Conservation (phyloP, 2,888 invertebrate species). For the Drosophila buzzatii region DNA sequence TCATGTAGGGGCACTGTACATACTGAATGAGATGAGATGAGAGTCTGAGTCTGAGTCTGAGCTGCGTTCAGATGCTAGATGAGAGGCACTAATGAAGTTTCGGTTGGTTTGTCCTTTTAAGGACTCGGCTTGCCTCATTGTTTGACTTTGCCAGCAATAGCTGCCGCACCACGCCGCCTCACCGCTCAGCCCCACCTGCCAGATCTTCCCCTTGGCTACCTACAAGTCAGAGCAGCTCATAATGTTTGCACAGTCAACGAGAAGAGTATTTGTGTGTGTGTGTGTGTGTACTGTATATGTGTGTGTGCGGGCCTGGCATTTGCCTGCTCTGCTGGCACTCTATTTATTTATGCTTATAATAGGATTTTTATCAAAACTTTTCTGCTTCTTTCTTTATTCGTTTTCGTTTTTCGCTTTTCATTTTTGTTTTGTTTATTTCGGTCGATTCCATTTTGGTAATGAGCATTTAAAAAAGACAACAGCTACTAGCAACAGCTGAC, state of each 20-base stretch:
- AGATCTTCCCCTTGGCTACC: slow-evolving; percentile 22
- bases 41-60: slow-evolving; percentile 5
- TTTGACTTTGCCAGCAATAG: slow-evolving; percentile 70
- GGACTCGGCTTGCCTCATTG: slow-evolving; percentile 70
- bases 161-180: slow-evolving; percentile 1
- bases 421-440: slow-evolving; percentile 16
- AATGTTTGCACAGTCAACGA: slow-evolving; percentile 61
- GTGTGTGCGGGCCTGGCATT: slow-evolving; percentile 45
- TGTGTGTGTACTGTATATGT: no score
- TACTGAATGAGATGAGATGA: slow-evolving; percentile 50
- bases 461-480: slow-evolving; percentile 78
- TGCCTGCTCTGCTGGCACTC: slow-evolving; percentile 58
- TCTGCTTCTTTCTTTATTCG: slow-evolving; percentile 17
- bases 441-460: slow-evolving; percentile 73
- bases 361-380: slow-evolving; percentile 82
- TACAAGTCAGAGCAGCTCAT: slow-evolving; percentile 58
- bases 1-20: slow-evolving; percentile 39
- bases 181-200: neutral
- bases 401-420: slow-evolving; percentile 52
- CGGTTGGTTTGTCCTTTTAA: slow-evolving; percentile 74
- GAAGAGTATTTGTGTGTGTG: slow-evolving; percentile 2
- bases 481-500: slow-evolving; percentile 51
- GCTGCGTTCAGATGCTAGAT: slow-evolving; percentile 31
- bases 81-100: slow-evolving; percentile 76
- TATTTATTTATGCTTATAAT: slow-evolving; percentile 82